Base-by-base conservation (phyloP, 2,888 invertebrate genomes). In the Drosophila greeni region DNA sequence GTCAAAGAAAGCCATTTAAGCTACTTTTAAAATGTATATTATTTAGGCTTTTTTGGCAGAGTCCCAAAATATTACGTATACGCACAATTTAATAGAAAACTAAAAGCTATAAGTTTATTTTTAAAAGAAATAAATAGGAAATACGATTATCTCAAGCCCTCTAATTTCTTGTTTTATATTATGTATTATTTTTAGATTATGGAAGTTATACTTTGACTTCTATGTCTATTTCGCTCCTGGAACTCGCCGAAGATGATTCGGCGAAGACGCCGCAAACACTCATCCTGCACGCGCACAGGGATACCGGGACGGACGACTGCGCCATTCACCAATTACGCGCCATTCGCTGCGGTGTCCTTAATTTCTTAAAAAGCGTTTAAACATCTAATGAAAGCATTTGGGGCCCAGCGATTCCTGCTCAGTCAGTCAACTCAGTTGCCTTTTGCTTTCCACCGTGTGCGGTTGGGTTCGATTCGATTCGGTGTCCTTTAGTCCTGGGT, bases 291-390 rank as follows among this genome's bases (percentile, higher is more conserved):
- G 45, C 59, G 59, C 55, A 31, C 43, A 3, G 16, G 43, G 43
- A 49, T 39, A 47, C 29, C 24, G 34, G 39, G 26, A 36, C 37
- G 20, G 49, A 45, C 33, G 26, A 33, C 36, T 43, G 56, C 37
- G 75, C 59, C 83, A 83, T 83, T 80, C 79, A 82, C 74, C 82
- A 81, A 79, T 84, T 84, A 82, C 80, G 70, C 77, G 70, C 70
- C 62, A 59, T 76, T 74, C 74, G 73, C 82, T 66, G 82, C 75
- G 72, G 69, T 83, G 74, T 74, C 69, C 81, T 83, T 77, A 84
- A 85, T 86, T 81, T 83, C 79, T 73, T 80, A 76, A 76, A 83
- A 82, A 83, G 82, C 83, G 82, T 80, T 77, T 83, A 84, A 82
- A 81, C 78, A 73, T 75, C 74, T 77, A 80, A 84, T 82, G 82